phyloP scores from a whole-genome alignment of 2,888 invertebrate genomes.

The Nomada ferruginata region DNA sequence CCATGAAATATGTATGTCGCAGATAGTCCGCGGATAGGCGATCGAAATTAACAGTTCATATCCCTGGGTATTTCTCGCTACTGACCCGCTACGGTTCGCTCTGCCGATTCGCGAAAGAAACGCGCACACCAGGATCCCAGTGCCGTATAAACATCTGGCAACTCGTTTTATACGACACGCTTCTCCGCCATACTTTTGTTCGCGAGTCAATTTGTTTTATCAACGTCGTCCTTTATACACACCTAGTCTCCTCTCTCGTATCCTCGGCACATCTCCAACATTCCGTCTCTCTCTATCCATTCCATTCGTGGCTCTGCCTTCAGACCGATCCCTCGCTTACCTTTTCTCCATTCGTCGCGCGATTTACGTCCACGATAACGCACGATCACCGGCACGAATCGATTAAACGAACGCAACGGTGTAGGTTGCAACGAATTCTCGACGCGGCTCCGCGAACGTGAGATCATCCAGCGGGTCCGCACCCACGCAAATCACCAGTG shows the following conservation, averaged over 20 bases:
- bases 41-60: conserved; percentile 69
- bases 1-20: conserved; percentile 68
- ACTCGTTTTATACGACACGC: neutral
- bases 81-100: conserved; percentile 25
- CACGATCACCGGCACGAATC: conserved; percentile 16
- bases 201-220: neutral
- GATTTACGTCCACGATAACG: neutral
- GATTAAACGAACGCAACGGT: conserved; percentile 16
- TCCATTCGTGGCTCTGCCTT: too few relatives aligned
- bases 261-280: neutral
- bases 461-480: conserved; percentile 67
- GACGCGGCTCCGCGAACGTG: conserved; percentile 53
- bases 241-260: neutral
- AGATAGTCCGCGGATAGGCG: conserved; percentile 52
- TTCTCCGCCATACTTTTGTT: neutral
- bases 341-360: neutral
- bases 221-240: neutral
- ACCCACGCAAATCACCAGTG: conserved; percentile 60
- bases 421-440: conserved; percentile 28
- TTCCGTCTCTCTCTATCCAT: neutral
- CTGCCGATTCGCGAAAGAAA: conserved; percentile 16
- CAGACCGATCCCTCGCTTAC: neutral
- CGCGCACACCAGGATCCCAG: neutral
- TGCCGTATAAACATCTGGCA: neutral
- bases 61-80: conserved; percentile 44